Conservation (phyloP, 2,797 vertebrate genomes). For the Thaleichthys pacificus region DNA sequence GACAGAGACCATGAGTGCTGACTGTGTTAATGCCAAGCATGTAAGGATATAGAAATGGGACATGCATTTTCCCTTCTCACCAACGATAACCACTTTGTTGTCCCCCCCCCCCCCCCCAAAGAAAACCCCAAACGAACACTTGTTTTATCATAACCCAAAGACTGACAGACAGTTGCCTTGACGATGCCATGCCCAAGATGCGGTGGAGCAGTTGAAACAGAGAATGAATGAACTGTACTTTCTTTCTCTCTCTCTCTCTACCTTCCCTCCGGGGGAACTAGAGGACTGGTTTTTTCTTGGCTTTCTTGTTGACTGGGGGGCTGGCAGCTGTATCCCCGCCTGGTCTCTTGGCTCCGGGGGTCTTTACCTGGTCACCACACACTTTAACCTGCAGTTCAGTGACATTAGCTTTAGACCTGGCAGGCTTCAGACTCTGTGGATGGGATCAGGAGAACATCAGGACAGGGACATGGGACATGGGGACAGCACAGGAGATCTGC, state of each 20-base stretch:
- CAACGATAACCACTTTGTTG: background rate
- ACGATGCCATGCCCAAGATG: slow-evolving; percentile 41
- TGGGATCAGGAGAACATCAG: slow-evolving; percentile 1
- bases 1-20: slow-evolving; percentile 9
- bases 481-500: background rate
- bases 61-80: slow-evolving; percentile 9
- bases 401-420: slow-evolving; percentile 57
- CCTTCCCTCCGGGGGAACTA: slow-evolving; percentile 59
- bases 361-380: slow-evolving; percentile 60
- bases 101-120: background rate
- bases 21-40: slow-evolving; percentile 8
- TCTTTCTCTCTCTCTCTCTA: slow-evolving; percentile 65
- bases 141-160: background rate
- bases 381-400: slow-evolving; percentile 74
- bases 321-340: slow-evolving; percentile 54
- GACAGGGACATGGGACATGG: background rate
- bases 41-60: slow-evolving; percentile 11
- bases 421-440: slow-evolving; percentile 3
- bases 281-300: slow-evolving; percentile 59
- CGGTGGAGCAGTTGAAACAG: slow-evolving; percentile 35
- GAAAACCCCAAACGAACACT: background rate
- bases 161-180: slow-evolving; percentile 15
- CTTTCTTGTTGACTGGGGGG: slow-evolving; percentile 78
- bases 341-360: slow-evolving; percentile 63
- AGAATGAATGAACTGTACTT: slow-evolving; percentile 72